These are phyloP conservation scores for Orycteropus afer DNA, from an alignment of 2,113 vertebrate species.

Conservation along the genomic window DNA sequence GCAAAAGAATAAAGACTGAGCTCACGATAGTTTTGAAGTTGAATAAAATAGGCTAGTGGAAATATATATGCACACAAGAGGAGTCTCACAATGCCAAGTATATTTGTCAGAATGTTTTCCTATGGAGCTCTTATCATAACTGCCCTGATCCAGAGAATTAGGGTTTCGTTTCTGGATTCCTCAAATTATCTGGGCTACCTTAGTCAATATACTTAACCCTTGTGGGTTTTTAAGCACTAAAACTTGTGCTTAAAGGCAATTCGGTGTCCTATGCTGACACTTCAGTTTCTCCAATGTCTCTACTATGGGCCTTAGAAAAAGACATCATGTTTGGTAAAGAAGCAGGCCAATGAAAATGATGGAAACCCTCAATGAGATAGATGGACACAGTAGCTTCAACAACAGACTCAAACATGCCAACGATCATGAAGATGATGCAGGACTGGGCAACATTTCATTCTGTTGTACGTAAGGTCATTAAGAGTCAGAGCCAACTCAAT, in stretches of 20 bases:
- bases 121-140: not conserved
- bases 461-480: not conserved
- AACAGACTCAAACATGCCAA: not conserved
- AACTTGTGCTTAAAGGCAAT: not conserved
- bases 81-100: not conserved
- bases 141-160: not conserved
- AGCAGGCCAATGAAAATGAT: not conserved
- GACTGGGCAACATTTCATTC: not conserved
- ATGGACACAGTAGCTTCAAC: not conserved
- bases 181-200: not conserved
- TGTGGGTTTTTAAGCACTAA: not conserved
- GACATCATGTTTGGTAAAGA: not conserved
- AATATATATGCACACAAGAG: not conserved
- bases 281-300: not conserved
- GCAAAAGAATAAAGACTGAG: slow-evolving; percentile 29
- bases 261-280: not conserved
- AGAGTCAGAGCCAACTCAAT: not conserved
- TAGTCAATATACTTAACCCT: not conserved
- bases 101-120: not conserved
- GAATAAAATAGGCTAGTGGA: slow-evolving; percentile 5
- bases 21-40: not conserved
- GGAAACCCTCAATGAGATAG: not conserved
- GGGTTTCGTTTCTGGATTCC: not conserved
- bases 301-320: not conserved
- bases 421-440: not conserved